phyloP scores from a whole-genome alignment of 2,888 invertebrate species.

The Rotaria magnacalcarata region DNA sequence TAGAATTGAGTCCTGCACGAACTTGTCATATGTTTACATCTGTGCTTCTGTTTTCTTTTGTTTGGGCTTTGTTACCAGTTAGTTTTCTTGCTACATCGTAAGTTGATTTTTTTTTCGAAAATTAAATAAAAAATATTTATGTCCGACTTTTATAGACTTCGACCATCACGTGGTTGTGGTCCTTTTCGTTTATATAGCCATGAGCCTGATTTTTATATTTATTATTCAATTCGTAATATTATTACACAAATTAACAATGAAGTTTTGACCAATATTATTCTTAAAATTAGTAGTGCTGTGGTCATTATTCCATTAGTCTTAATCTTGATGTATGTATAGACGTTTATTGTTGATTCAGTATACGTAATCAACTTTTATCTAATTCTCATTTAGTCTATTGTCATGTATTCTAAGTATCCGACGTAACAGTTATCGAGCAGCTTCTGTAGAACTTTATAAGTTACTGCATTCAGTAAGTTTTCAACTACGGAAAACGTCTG shows the following conservation, averaged over 20 bases:
- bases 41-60: background rate
- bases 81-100: slow-evolving; percentile 13
- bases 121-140: background rate
- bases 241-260: background rate
- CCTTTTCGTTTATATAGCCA: slow-evolving; percentile 32
- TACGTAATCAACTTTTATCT: background rate
- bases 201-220: background rate
- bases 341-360: background rate
- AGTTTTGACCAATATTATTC: background rate
- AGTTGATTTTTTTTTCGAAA: background rate
- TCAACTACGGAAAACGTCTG: background rate
- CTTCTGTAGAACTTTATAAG: background rate
- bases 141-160: background rate
- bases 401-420: background rate
- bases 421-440: slow-evolving; percentile 35
- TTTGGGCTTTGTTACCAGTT: slow-evolving; percentile 17
- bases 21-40: background rate
- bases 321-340: background rate
- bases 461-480: background rate
- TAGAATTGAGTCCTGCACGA: slow-evolving; percentile 28
- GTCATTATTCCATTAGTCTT: background rate
- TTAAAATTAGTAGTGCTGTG: background rate
- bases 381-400: background rate
- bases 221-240: slow-evolving; percentile 16
- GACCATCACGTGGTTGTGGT: slow-evolving; percentile 26